These are phyloP conservation scores for Scalopus aquaticus DNA, from an alignment of 2,113 vertebrate species.

Conservation along the genomic window DNA sequence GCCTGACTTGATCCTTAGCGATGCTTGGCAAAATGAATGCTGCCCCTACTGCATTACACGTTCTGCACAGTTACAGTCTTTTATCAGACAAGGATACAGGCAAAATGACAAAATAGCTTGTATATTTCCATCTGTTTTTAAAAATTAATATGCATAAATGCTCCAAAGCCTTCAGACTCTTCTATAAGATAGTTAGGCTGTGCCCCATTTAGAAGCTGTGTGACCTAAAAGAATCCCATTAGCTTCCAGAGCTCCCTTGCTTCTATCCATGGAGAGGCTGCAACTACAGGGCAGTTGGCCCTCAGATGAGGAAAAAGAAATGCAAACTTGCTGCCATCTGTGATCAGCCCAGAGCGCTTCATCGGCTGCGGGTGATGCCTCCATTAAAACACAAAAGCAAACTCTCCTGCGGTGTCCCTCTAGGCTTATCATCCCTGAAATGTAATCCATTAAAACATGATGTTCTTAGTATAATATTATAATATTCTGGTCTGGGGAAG, in stretches of 20 bases:
- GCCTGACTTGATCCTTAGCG: neutral
- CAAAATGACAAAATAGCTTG: neutral
- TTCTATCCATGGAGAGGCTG: neutral
- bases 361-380: neutral
- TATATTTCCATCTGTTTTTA: neutral
- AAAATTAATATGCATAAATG: constrained; percentile 29
- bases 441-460: neutral
- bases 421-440: neutral
- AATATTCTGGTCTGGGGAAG: neutral
- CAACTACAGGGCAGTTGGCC: neutral
- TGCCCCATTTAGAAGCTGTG: neutral
- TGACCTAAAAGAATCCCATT: constrained; percentile 43
- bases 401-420: neutral
- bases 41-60: neutral
- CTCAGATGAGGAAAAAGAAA: constrained; percentile 61
- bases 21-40: neutral
- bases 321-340: neutral
- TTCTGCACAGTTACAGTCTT: neutral
- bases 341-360: neutral
- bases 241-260: constrained; percentile 26
- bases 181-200: constrained; percentile 18
- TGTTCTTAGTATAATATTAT: neutral
- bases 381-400: too few relatives aligned
- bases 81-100: neutral
- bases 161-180: neutral